These are phyloP conservation scores for Wasmannia auropunctata DNA, from an alignment of 1,140 invertebrate species.

Conservation along the genomic window DNA sequence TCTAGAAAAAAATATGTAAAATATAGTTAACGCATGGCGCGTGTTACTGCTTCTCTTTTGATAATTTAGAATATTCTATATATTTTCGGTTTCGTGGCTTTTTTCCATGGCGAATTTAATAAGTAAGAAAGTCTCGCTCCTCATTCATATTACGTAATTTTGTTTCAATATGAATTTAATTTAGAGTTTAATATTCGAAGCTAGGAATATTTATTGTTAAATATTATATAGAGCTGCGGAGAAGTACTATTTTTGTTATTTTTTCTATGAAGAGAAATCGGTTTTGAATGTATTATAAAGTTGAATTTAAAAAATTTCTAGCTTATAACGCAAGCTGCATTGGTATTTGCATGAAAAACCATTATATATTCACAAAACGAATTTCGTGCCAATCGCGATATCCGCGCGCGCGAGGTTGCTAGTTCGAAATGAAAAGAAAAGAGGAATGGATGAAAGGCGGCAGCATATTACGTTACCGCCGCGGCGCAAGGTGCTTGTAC, in stretches of 20 bases:
- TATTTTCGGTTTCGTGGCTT: neutral
- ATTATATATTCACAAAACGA: slow-evolving; percentile 14
- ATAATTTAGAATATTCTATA: neutral
- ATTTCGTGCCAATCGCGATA: slow-evolving; percentile 65
- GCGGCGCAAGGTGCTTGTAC: slow-evolving; percentile 73
- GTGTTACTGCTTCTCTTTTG: neutral
- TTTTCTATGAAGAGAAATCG: neutral
- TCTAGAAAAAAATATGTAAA: neutral
- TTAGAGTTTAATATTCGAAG: neutral
- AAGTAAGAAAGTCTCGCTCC: neutral
- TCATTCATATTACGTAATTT: neutral
- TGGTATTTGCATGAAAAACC: neutral
- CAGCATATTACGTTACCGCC: slow-evolving; percentile 58
- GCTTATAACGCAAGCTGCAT: neutral
- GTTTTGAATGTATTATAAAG: neutral
- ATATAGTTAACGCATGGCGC: neutral
- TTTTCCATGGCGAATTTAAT: neutral
- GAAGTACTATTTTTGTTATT: neutral
- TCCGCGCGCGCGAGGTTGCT: slow-evolving; percentile 34
- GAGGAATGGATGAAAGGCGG: slow-evolving; percentile 61
- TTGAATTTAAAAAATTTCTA: neutral
- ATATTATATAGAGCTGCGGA: neutral
- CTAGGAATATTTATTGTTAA: neutral
- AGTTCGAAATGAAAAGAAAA: slow-evolving; percentile 58
- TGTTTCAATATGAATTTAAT: neutral